A percentile compares a stretch with the other conserved stretches of the same genome.
These are phyloP conservation scores for Chloroclysta siterata DNA, from an alignment of 2,888 invertebrate species.

Conservation along the genomic window DNA sequence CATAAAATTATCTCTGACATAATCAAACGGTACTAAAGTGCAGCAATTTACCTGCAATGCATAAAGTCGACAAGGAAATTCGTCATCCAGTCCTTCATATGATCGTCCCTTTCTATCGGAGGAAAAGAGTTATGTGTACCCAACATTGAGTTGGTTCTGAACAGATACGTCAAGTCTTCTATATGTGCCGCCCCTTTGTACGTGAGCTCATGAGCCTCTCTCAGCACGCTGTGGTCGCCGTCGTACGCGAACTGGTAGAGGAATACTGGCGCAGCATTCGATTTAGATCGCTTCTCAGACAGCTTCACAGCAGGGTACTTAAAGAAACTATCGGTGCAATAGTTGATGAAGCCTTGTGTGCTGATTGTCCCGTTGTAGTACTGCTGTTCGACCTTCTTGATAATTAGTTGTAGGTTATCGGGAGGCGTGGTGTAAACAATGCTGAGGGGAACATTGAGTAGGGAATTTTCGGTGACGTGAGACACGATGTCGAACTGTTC, in stretches of 20 bases:
- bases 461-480: conserved; percentile 52
- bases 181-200: conserved; percentile 84
- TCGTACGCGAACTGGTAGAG: conserved; percentile 83
- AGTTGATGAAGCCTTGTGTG: conserved; percentile 57
- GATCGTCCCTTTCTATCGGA: conserved; percentile 46
- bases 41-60: conserved; percentile 57
- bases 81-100: conserved; percentile 64
- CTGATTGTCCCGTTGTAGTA: conserved; percentile 59
- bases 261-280: conserved; percentile 71
- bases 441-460: conserved; percentile 52
- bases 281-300: conserved; percentile 48
- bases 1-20: no score
- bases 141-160: conserved; percentile 63
- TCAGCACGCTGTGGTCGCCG: conserved; percentile 74
- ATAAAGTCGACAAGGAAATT: conserved; percentile 62
- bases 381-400: conserved; percentile 48
- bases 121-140: conserved; percentile 40
- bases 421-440: conserved; percentile 50
- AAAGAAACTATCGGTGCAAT: conserved; percentile 63
- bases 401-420: conserved; percentile 43
- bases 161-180: conserved; percentile 85
- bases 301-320: conserved; percentile 66
- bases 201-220: conserved; percentile 60
- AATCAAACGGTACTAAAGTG: no score
- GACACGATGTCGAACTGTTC: conserved; percentile 56